Evolutionary conservation across 2,888 invertebrate genomes (phyloP).

Genomic region (Drosophila demipolita): DNA sequence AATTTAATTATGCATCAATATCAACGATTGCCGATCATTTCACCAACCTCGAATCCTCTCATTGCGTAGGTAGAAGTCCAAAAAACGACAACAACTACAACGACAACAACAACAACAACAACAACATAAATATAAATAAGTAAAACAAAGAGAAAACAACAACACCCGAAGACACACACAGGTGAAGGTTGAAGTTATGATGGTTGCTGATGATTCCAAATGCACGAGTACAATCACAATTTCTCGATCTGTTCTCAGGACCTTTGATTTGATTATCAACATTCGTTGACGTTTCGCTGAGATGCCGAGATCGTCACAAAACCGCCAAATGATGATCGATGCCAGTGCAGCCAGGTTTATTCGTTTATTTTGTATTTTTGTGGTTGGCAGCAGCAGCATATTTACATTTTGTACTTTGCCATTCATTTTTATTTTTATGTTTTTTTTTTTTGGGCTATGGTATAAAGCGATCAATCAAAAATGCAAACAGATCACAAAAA

Average conservation of each 20-base stretch:
- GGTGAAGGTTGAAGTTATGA: conserved; percentile 78
- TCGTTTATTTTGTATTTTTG: conserved; percentile 12
- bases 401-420: conserved; percentile 73
- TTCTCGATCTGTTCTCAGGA: conserved; percentile 48
- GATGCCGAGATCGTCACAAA: conserved; percentile 54
- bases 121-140: not conserved
- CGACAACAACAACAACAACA: not conserved
- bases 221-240: conserved; percentile 45
- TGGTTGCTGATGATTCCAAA: conserved; percentile 58
- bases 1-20: conserved; percentile 78
- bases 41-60: conserved; percentile 21
- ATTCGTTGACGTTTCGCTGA: conserved; percentile 47
- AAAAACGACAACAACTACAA: conserved; percentile 17
- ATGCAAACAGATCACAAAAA: conserved; percentile 67
- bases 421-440: conserved; percentile 33
- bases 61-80: conserved; percentile 53
- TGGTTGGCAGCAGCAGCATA: conserved; percentile 43
- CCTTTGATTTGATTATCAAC: conserved; percentile 76
- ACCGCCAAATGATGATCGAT: conserved; percentile 79
- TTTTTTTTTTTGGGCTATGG: conserved; percentile 37
- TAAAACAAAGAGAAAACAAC: conserved; percentile 30
- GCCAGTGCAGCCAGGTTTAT: conserved; percentile 45
- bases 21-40: conserved; percentile 69
- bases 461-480: conserved; percentile 84
- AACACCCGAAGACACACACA: conserved; percentile 48